Percentiles rank a stretch among this genome's conserved stretches.
phyloP scores from a whole-genome alignment of 2,797 vertebrate species.

The Australoheros facetus region DNA sequence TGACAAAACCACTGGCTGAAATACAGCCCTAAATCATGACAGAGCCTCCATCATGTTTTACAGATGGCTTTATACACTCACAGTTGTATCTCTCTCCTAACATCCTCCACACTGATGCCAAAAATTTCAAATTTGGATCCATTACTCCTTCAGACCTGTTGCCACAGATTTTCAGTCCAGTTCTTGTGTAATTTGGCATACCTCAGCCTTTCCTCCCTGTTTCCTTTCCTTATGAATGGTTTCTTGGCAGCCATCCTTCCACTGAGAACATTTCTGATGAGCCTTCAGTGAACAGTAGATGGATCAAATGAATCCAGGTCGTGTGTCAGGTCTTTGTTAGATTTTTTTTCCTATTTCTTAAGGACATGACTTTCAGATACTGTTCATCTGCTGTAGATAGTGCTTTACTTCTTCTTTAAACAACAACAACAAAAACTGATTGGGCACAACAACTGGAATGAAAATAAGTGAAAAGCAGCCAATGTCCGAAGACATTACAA shows the following conservation, averaged over 20 bases:
- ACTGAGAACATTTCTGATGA: not conserved
- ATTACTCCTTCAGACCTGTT: not conserved
- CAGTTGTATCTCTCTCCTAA: not conserved
- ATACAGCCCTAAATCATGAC: not conserved
- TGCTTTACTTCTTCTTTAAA: too few relatives aligned
- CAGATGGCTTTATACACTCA: not conserved
- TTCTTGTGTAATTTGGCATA: conserved; percentile 2
- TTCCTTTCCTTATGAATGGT: not conserved
- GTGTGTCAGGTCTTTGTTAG: not conserved
- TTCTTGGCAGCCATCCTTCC: not conserved
- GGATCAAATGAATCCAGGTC: not conserved
- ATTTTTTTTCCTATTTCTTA: not conserved
- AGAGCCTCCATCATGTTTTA: not conserved
- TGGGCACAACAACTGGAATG: too few relatives aligned
- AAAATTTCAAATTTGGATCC: not conserved
- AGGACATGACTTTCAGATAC: not conserved
- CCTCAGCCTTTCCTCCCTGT: not conserved
- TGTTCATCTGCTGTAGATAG: not conserved
- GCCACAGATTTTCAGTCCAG: not conserved
- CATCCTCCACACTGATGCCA: not conserved
- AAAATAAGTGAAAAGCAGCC: not conserved
- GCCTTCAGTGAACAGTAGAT: not conserved
- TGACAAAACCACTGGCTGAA: not conserved
- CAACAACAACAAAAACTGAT: too few relatives aligned
- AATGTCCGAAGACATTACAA: not conserved